Conservation (phyloP, 2,113 vertebrate genomes). For the Rhabdornis inornatus region DNA sequence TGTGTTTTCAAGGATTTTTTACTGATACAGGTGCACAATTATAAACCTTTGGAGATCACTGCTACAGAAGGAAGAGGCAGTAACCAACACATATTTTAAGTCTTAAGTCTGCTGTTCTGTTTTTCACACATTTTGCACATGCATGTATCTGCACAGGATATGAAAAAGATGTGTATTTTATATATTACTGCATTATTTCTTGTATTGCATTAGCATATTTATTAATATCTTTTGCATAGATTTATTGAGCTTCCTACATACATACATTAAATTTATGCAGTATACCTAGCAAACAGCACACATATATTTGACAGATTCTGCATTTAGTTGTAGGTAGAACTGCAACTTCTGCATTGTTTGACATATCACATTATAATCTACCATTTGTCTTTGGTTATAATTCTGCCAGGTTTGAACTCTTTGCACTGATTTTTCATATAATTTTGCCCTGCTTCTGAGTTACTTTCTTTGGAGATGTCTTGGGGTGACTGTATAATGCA, state of each 20-base stretch:
- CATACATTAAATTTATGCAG: not conserved
- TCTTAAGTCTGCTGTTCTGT: not conserved
- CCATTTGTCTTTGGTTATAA: not conserved
- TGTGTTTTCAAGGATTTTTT: not conserved
- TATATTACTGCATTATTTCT: not conserved
- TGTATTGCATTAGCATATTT: not conserved
- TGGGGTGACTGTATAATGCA: no score
- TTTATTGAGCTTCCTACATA: not conserved
- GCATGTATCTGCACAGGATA: not conserved
- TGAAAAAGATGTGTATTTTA: not conserved
- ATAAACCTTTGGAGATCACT: not conserved
- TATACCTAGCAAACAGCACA: not conserved
- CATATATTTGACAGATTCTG: not conserved
- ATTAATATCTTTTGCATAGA: not conserved
- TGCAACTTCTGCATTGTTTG: not conserved
- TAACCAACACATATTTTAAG: not conserved
- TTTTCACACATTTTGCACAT: not conserved
- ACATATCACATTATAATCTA: not conserved
- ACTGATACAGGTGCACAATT: not conserved
- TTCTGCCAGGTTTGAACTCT: not conserved
- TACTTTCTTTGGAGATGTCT: not conserved
- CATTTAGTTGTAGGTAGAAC: not conserved
- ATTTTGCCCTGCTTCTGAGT: not conserved
- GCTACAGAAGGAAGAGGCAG: not conserved
- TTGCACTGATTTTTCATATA: not conserved